phyloP scores from a whole-genome alignment of 2,888 invertebrate genomes.

The Hoplodrina ambigua region DNA sequence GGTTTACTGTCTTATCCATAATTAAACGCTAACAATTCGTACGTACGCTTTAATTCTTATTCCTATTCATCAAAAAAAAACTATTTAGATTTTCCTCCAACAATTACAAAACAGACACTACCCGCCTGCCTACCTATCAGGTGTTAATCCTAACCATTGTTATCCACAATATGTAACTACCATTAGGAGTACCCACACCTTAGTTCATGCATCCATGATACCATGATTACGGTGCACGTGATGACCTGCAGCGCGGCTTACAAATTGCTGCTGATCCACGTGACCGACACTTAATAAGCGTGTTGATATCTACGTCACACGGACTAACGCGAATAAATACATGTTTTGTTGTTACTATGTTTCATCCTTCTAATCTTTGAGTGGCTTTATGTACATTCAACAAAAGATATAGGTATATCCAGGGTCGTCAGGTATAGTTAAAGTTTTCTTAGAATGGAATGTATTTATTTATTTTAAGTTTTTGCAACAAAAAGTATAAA shows the following conservation, averaged over 20 bases:
- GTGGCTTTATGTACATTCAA: no score
- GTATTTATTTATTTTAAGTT: no score
- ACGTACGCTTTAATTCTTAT: neutral
- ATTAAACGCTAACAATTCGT: no score
- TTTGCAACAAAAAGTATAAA: no score
- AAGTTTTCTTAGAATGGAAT: no score
- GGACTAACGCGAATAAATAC: constrained; percentile 37
- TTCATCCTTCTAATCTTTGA: constrained; percentile 2
- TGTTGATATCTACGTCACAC: constrained; percentile 40
- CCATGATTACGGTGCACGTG: constrained; percentile 46
- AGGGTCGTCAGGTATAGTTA: no score
- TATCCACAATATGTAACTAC: constrained; percentile 15
- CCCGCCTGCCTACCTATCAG: neutral
- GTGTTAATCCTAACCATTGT: neutral
- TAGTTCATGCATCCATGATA: constrained; percentile 16
- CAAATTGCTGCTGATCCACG: constrained; percentile 50
- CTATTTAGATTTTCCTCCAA: constrained; percentile 1
- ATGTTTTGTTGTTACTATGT: constrained; percentile 21
- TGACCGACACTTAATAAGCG: constrained; percentile 45
- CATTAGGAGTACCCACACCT: neutral
- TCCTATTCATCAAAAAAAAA: neutral
- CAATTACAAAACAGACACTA: neutral
- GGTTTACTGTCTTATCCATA: neutral
- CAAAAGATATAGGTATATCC: no score
- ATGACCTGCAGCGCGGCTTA: constrained; percentile 35